These are phyloP conservation scores for Pollenia angustigena DNA, from an alignment of 2,888 invertebrate species.

Conservation along the genomic window DNA sequence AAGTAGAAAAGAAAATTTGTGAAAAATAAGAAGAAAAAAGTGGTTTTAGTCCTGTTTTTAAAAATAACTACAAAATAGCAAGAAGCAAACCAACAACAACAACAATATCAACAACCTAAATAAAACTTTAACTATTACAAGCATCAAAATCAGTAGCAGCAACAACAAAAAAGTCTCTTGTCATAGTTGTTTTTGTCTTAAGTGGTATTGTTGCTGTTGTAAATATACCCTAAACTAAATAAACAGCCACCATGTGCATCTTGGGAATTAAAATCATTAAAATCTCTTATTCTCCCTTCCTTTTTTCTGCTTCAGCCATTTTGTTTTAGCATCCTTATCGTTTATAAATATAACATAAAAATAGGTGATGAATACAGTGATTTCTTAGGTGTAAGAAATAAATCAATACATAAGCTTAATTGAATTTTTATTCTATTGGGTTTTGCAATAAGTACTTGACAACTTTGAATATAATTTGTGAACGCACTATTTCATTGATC, in stretches of 20 bases:
- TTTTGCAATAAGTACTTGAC: too few species aligned
- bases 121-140: background rate
- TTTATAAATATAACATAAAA: background rate
- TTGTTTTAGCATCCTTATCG: background rate
- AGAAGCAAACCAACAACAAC: background rate
- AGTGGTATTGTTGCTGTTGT: background rate
- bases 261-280: conserved; percentile 24
- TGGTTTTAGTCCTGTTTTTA: background rate
- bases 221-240: conserved; percentile 1
- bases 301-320: background rate
- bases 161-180: background rate
- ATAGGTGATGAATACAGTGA: background rate
- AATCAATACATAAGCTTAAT: too few species aligned
- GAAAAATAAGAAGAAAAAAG: background rate
- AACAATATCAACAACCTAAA: background rate
- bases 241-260: conserved; percentile 13
- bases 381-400: background rate
- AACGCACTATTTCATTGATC: too few species aligned
- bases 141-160: background rate
- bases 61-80: conserved; percentile 4
- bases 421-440: too few species aligned
- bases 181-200: background rate
- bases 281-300: background rate
- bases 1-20: conserved; percentile 12
- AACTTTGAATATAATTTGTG: too few species aligned